These are phyloP conservation scores for Axinella damicornis DNA, from an alignment of 37 sponge, comb jelly and placozoan species.

Conservation along the genomic window DNA sequence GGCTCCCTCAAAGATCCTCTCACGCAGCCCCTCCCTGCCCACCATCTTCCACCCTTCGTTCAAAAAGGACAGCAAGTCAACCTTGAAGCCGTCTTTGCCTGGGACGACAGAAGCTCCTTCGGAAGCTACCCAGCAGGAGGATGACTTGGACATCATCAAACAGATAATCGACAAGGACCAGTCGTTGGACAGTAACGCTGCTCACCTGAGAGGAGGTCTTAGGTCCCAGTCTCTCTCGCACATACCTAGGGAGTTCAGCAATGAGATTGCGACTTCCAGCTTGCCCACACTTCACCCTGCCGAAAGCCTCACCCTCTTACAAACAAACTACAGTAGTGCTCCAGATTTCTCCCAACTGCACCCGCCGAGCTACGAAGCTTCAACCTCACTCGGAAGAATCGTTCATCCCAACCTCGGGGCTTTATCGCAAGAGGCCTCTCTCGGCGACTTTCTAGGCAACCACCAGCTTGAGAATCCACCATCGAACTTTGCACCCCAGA, in stretches of 20 bases:
- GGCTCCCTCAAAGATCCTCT: slow-evolving; percentile 9
- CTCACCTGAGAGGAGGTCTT: neutral
- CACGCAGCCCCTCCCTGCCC: slow-evolving; percentile 53
- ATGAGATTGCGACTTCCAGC: neutral
- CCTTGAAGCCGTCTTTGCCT: no score
- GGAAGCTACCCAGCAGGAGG: slow-evolving; percentile 26
- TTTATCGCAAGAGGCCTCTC: neutral
- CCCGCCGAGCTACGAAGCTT: neutral
- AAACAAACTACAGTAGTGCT: slow-evolving; percentile 57
- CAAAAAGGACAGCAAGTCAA: no score
- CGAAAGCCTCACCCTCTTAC: slow-evolving; percentile 26
- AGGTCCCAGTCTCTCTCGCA: slow-evolving; percentile 55
- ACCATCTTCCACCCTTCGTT: slow-evolving; percentile 29
- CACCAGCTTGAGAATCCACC: no score
- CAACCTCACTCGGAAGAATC: no score
- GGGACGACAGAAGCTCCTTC: no score
- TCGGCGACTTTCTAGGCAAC: neutral
- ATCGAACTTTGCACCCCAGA: no score
- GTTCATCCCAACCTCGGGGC: neutral
- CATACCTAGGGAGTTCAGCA: slow-evolving; percentile 49
- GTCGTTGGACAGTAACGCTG: neutral
- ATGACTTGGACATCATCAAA: slow-evolving; percentile 71
- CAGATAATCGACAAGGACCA: slow-evolving; percentile 59
- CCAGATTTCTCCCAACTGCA: slow-evolving; percentile 46
- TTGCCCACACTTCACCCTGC: slow-evolving; percentile 53